Conservation (phyloP, 2,113 vertebrate genomes). For the Gymnogyps californianus region DNA sequence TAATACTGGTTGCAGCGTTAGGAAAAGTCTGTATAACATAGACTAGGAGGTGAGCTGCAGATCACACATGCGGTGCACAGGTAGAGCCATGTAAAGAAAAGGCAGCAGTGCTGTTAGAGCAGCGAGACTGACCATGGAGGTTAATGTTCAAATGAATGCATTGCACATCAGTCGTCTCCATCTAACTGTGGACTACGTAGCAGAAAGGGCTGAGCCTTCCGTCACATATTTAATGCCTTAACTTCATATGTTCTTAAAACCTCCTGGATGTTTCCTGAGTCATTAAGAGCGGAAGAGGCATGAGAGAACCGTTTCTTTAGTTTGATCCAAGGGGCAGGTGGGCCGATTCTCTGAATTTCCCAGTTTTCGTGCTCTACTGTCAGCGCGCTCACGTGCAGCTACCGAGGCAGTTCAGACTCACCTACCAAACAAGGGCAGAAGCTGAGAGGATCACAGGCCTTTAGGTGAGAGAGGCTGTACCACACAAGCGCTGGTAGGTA, state of each 20-base stretch:
- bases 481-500: background rate
- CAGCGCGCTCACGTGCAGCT: background rate
- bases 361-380: background rate
- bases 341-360: background rate
- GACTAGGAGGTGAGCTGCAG: background rate
- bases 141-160: background rate
- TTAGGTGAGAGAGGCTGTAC: background rate
- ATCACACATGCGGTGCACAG: rapidly evolving
- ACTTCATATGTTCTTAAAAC: background rate
- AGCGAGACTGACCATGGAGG: background rate
- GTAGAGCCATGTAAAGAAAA: background rate
- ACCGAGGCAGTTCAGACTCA: background rate
- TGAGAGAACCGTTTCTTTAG: background rate
- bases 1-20: background rate
- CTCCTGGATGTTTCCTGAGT: background rate
- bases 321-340: no score
- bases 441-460: background rate
- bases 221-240: background rate
- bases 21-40: background rate
- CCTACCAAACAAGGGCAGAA: background rate
- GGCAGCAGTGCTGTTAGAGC: background rate
- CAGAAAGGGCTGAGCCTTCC: background rate
- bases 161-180: background rate
- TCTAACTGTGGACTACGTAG: background rate
- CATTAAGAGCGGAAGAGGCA: background rate